phyloP scores from a whole-genome alignment of 2,888 invertebrate species.

The Ectobius pallidus region DNA sequence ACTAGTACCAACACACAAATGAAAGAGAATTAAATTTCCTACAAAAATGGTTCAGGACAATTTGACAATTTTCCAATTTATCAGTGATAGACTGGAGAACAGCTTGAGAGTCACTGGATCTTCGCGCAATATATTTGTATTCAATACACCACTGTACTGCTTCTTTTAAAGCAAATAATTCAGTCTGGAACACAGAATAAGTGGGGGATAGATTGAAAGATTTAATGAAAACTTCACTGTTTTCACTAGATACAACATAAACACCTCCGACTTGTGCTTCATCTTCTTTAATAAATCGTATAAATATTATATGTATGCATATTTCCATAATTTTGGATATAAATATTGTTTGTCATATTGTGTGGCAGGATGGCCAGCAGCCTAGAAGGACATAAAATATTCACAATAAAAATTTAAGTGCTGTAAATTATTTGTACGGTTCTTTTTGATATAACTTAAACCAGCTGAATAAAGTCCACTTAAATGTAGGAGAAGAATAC shows the following conservation, averaged over 20 bases:
- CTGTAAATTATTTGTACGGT: not conserved
- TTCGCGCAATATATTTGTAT: not conserved
- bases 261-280: not conserved
- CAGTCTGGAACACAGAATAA: not conserved
- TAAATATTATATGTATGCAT: not conserved
- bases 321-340: no score
- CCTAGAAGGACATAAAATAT: not conserved
- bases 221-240: not conserved
- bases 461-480: slow-evolving; percentile 4
- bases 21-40: no score
- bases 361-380: not conserved
- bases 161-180: not conserved
- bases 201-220: not conserved
- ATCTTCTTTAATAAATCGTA: not conserved
- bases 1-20: no score
- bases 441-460: not conserved
- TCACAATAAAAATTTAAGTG: not conserved
- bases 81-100: no score
- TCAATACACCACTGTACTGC: not conserved
- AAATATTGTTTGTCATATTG: not conserved
- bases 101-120: not conserved
- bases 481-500: not conserved
- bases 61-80: no score
- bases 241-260: not conserved
- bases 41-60: no score